Evolutionary conservation across 2,797 vertebrate species (phyloP).

Genomic region (Hozukius guyotensis): DNA sequence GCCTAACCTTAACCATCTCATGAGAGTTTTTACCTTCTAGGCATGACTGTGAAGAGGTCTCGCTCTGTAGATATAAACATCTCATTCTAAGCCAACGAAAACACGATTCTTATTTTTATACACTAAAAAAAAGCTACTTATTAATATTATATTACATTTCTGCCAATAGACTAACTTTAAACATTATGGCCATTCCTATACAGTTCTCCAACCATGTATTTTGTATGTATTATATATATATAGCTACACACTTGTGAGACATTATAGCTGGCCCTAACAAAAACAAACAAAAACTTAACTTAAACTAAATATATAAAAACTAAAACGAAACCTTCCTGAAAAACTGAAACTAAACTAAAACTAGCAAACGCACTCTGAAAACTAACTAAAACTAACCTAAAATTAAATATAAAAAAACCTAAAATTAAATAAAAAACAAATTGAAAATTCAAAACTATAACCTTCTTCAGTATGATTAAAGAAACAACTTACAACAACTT

Average conservation of each 20-base stretch:
- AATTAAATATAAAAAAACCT: background rate
- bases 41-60: accelerated
- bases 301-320: background rate
- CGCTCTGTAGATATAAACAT: too few species aligned
- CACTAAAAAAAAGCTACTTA: too few species aligned
- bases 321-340: background rate
- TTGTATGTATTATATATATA: background rate
- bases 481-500: background rate
- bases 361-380: background rate
- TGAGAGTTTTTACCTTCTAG: too few species aligned
- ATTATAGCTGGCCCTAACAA: background rate
- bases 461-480: background rate
- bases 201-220: background rate
- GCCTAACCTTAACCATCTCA: too few species aligned
- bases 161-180: background rate
- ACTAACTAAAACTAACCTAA: background rate
- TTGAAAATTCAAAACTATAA: background rate
- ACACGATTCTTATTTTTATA: too few species aligned
- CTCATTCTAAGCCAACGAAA: too few species aligned
- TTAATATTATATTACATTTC: too few species aligned
- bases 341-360: background rate
- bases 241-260: background rate
- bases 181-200: background rate
- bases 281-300: background rate
- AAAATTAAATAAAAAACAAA: background rate